Base-by-base conservation (phyloP, 35 echinoderm and acorn worm genomes). In the Lytechinus pictus region DNA sequence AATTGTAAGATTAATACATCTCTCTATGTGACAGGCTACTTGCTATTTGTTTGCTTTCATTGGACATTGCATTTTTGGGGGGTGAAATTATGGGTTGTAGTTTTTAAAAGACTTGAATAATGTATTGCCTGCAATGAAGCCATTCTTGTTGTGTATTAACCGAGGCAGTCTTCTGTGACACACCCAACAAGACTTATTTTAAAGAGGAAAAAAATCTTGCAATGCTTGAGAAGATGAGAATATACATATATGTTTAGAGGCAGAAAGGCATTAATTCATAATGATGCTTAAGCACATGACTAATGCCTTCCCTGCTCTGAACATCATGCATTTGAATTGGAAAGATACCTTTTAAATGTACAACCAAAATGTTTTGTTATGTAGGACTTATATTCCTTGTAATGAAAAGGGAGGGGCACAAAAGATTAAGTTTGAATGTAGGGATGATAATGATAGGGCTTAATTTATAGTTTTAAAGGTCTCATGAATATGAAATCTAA, bases 401-500 rank as follows among this genome's bases (percentile, higher is more conserved):
- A 54, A 13, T 33, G 27, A 13, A 10, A 90, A 90, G 3, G 7
- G 86, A 90, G 52, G 28, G 52, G 52, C 11, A 13, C 4, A 12
- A 90, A 27, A 89, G 29, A 90, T 54, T 29, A 4, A 6, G 24
- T 44, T 54, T 90, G 88, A 52, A 90, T 10, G 29, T 90, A 52
- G 27, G 52, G 52, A 29, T 58, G 9, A 58, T 58, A 58, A 58
- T 58, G 2, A 10, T 90, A 90, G 52, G 88, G 88, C 28, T 44
- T 44, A 44, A 44, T 44, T 90, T 90, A 90, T 52, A 33, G 16
- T 52, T 8, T 90, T 90, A 33, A 90, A 28, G 88, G 88, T 90
- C 88, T 93, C 92, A 93, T 54, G 92, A 93, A 93, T 12, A 93
- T 93, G 92, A 93, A 93, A 27, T 57, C 54, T 93, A 93, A 93